Conservation (phyloP, 2,797 vertebrate genomes). For the Danio jaintianensis region DNA sequence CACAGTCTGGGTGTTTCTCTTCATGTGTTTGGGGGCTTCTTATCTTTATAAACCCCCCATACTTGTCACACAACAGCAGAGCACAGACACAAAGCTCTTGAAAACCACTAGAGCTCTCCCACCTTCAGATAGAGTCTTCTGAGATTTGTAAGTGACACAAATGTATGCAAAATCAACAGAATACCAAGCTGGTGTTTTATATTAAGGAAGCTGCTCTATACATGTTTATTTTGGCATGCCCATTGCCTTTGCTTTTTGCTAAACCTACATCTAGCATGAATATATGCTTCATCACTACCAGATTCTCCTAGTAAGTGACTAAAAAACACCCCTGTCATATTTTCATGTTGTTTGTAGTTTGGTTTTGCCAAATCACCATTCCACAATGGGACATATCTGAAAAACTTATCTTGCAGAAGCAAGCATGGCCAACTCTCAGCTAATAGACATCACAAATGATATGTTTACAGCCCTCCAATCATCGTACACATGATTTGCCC, state of each 20-base stretch:
- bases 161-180: constrained; percentile 73
- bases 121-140: constrained; percentile 60
- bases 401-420: constrained; percentile 46
- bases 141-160: constrained; percentile 70
- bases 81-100: constrained; percentile 34
- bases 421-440: constrained; percentile 35
- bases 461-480: constrained; percentile 63
- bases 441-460: constrained; percentile 49
- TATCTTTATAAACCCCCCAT: constrained; percentile 17
- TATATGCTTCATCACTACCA: constrained; percentile 2
- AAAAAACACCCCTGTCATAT: background rate
- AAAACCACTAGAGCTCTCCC: constrained; percentile 54
- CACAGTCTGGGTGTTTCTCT: constrained; percentile 45
- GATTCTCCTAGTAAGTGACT: background rate
- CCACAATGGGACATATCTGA: constrained; percentile 47
- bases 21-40: constrained; percentile 53
- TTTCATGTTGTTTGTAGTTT: constrained; percentile 3
- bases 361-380: constrained; percentile 37
- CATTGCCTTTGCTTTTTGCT: constrained; percentile 36
- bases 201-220: constrained; percentile 48
- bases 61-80: background rate
- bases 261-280: background rate
- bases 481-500: constrained; percentile 69
- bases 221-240: constrained; percentile 49
- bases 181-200: constrained; percentile 60